phyloP scores from a whole-genome alignment of 1,140 invertebrate genomes.

The Rhopalosiphum maidis region DNA sequence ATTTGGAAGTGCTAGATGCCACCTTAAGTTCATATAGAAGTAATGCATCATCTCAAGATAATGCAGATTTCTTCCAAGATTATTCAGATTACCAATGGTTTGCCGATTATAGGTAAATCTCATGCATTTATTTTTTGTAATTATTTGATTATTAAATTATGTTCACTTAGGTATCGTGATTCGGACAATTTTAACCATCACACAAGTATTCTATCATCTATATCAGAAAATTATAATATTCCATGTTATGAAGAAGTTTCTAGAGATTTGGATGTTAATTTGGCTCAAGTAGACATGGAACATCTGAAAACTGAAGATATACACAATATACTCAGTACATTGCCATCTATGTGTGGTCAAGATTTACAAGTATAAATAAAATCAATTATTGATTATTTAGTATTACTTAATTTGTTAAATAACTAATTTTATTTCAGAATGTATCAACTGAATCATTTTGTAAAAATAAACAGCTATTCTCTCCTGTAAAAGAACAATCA shows the following conservation, averaged over 20 bases:
- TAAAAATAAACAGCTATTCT: slow-evolving; percentile 88
- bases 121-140: background rate
- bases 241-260: slow-evolving; percentile 79
- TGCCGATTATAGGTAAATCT: slow-evolving; percentile 78
- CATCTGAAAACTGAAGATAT: slow-evolving; percentile 91
- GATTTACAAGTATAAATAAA: slow-evolving; percentile 63
- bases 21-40: slow-evolving; percentile 53
- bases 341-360: slow-evolving; percentile 74
- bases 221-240: slow-evolving; percentile 77
- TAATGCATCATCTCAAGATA: slow-evolving; percentile 58
- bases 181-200: slow-evolving; percentile 74
- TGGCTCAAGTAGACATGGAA: slow-evolving; percentile 94
- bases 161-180: slow-evolving; percentile 62
- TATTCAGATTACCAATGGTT: slow-evolving; percentile 90
- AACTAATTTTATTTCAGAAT: slow-evolving; percentile 64
- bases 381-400: background rate
- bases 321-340: slow-evolving; percentile 79
- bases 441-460: slow-evolving; percentile 71
- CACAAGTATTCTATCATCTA: slow-evolving; percentile 79
- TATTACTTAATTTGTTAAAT: slow-evolving; percentile 58
- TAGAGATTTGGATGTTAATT: slow-evolving; percentile 87
- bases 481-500: slow-evolving; percentile 83
- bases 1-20: slow-evolving; percentile 42
- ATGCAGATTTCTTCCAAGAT: slow-evolving; percentile 79
- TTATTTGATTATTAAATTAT: slow-evolving; percentile 20